phyloP scores from a whole-genome alignment of 2,888 invertebrate genomes.

The Chesias legatella region DNA sequence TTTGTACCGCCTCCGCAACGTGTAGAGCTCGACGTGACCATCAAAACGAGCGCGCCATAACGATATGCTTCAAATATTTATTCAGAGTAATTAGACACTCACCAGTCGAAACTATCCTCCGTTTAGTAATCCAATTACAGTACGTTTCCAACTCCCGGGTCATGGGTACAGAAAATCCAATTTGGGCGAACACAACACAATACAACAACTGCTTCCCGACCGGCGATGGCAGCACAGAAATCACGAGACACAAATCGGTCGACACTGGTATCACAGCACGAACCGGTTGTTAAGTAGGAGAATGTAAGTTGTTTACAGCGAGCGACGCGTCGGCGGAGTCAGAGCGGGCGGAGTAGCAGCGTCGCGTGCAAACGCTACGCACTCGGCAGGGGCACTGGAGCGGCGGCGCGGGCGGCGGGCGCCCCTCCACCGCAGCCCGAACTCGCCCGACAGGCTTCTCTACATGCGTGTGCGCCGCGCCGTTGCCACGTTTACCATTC shows the following conservation, averaged over 20 bases:
- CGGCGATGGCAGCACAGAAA: constrained; percentile 48
- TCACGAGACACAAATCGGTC: constrained; percentile 54
- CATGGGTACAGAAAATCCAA: constrained; percentile 42
- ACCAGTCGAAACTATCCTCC: constrained; percentile 52
- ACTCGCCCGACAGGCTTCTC: constrained; percentile 66
- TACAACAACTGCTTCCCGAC: constrained; percentile 37
- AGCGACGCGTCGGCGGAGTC: constrained; percentile 38
- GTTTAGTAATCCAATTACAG: constrained; percentile 58
- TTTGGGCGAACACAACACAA: constrained; percentile 40
- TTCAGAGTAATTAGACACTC: constrained; percentile 40
- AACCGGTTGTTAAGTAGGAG: constrained; percentile 68
- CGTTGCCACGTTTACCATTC: constrained; percentile 60
- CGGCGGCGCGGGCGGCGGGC: constrained; percentile 59
- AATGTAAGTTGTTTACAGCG: constrained; percentile 52
- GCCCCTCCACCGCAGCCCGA: constrained; percentile 54
- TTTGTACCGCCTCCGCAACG: constrained; percentile 53
- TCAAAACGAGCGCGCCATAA: constrained; percentile 36
- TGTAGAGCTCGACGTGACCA: constrained; percentile 26
- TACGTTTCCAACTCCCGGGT: constrained; percentile 45
- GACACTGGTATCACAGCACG: constrained; percentile 31
- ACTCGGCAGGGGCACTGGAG: constrained; percentile 65
- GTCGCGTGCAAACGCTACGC: constrained; percentile 54
- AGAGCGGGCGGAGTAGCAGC: constrained; percentile 32
- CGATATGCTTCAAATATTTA: constrained; percentile 30
- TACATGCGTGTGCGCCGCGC: constrained; percentile 74